Evolutionary conservation across 2,113 vertebrate genomes (phyloP).

Genomic region (Cynopterus brachyotis): DNA sequence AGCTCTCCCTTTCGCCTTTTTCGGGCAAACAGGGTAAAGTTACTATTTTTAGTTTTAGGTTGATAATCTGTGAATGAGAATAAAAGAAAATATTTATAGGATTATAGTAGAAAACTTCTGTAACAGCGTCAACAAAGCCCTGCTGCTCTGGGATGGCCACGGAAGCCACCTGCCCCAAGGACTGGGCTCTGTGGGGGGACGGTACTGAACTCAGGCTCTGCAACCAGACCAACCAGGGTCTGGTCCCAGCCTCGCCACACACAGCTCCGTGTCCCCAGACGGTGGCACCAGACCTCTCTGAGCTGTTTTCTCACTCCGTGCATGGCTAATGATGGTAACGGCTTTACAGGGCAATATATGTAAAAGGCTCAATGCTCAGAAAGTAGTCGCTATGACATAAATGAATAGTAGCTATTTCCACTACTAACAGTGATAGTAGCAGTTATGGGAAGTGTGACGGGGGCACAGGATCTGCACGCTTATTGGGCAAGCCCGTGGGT

Average conservation of each 20-base stretch:
- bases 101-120: background rate
- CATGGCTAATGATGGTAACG: background rate
- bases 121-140: background rate
- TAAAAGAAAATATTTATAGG: background rate
- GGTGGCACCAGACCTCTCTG: background rate
- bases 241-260: background rate
- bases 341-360: background rate
- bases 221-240: background rate
- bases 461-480: background rate
- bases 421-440: background rate
- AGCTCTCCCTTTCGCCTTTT: background rate
- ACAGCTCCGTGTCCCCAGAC: background rate
- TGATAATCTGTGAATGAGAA: background rate
- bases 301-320: background rate
- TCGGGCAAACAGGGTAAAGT: background rate
- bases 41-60: background rate
- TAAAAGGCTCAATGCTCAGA: background rate
- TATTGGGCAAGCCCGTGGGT: background rate
- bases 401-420: background rate
- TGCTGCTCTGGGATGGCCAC: background rate
- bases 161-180: background rate
- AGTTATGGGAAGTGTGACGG: background rate
- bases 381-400: background rate
- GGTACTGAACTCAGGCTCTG: too few species aligned
- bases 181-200: background rate